These are phyloP conservation scores for Protonemura montana DNA, from an alignment of 2,888 invertebrate species.

Conservation along the genomic window DNA sequence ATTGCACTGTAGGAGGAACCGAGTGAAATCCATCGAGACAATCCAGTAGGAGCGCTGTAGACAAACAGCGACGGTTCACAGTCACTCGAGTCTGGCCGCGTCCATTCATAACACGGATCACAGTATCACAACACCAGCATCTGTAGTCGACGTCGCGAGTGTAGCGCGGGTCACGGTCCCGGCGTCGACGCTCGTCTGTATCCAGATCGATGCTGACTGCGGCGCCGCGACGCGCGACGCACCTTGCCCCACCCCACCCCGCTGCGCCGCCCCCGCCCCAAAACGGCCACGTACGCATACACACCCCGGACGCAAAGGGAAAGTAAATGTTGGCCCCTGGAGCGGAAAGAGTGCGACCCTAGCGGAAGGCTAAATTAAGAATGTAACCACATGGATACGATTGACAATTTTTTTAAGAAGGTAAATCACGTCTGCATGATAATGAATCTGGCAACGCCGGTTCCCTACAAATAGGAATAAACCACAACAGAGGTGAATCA, in stretches of 20 bases:
- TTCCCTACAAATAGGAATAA: not conserved
- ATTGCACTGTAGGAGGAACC: conserved; percentile 14
- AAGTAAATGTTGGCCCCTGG: too few relatives aligned
- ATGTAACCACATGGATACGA: too few relatives aligned
- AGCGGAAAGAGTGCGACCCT: too few relatives aligned
- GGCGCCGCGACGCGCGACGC: not conserved
- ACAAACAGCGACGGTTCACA: not conserved
- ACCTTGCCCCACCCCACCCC: not conserved
- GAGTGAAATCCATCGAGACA: too few relatives aligned
- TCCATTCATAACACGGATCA: not conserved
- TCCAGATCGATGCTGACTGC: not conserved
- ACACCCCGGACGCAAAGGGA: too few relatives aligned
- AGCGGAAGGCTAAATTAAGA: too few relatives aligned
- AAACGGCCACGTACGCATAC: too few relatives aligned
- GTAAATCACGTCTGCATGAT: too few relatives aligned
- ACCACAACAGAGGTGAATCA: not conserved
- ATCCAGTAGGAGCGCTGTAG: not conserved
- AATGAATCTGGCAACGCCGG: not conserved
- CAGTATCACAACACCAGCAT: not conserved
- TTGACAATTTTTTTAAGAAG: too few relatives aligned
- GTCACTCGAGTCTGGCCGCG: not conserved
- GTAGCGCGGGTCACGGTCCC: conserved; percentile 31
- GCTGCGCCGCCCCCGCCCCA: not conserved
- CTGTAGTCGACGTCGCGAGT: not conserved
- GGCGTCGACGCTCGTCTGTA: not conserved